Base-by-base conservation (phyloP, 2,888 invertebrate species). In the Gymnoscelis rufifasciata region DNA sequence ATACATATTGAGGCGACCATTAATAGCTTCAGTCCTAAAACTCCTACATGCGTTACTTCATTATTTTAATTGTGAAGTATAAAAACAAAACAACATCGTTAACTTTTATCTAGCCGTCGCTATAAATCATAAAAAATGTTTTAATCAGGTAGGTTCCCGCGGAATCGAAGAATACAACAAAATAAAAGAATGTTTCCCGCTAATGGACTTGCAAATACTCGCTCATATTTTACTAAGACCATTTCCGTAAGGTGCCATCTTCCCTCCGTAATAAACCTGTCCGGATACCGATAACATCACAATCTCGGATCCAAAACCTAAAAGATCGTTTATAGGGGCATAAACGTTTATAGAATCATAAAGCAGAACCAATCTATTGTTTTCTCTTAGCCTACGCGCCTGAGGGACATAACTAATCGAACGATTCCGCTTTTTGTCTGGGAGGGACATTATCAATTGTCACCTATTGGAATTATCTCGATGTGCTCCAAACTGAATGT, bases 321-420 rank as follows among this genome's bases (percentile, higher is more conserved):
- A 84, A 82, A 82, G 71, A 71, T 74, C 83, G 77, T 83, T 86
- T 83, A 83, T 80, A 75, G 75, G 75, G 67, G 75, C 79, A 86
- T 88, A 83, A 87, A 87, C 80, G 82, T 84, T 88, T 87, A 84
- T 87, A 76, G 83, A 86, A 80, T 83, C 86, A 83, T 87, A 88
- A 87, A 88, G 71, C 77, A 83, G 75, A 74, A 69, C 74, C 82
- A 74, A 84, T 82, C 81, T 80, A 87, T 88, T 87, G 87, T 88
- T 78, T 79, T 74, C 64, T 70, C 66, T 63, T 78, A 65, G 66
- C 83, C 86, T 82, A 83, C 87, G 83, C 82, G 61, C 68, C 66
- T 60, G 71, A 73, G 64, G 74, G 72, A 84, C 80, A 79, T 82
- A 79, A 83, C 83, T 83, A 83, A 87, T 86, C 81, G 84, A 70